Conservation (phyloP, 1,140 invertebrate genomes). For the Metaphire vulgaris region DNA sequence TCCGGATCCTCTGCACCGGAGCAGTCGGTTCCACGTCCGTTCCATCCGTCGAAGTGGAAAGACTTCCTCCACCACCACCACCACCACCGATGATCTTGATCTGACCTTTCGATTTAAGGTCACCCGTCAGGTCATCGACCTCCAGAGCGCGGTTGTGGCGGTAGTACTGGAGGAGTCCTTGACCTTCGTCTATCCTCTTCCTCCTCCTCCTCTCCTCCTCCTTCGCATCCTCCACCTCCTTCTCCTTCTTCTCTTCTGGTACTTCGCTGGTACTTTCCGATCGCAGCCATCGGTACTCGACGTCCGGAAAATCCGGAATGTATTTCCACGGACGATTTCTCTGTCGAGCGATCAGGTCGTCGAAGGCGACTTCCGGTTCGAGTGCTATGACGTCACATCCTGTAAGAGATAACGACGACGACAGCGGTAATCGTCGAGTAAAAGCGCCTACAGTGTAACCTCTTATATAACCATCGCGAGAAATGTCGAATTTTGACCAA, state of each 20-base stretch:
- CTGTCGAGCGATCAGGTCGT: background rate
- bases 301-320: background rate
- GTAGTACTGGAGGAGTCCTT: background rate
- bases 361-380: background rate
- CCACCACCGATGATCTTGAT: too few species aligned
- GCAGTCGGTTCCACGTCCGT: background rate
- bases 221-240: background rate
- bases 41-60: background rate
- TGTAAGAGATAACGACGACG: background rate
- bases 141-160: background rate
- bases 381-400: background rate
- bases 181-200: background rate
- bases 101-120: background rate
- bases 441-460: too few species aligned
- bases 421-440: background rate
- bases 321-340: conserved; percentile 2
- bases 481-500: too few species aligned
- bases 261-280: too few species aligned
- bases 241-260: too few species aligned
- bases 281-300: background rate
- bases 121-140: background rate
- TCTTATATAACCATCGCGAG: too few species aligned
- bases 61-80: background rate
- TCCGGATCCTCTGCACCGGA: background rate
- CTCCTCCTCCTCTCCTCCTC: background rate